These are phyloP conservation scores for Calycopis cecrops DNA, from an alignment of 1,140 invertebrate genomes.

Conservation along the genomic window DNA sequence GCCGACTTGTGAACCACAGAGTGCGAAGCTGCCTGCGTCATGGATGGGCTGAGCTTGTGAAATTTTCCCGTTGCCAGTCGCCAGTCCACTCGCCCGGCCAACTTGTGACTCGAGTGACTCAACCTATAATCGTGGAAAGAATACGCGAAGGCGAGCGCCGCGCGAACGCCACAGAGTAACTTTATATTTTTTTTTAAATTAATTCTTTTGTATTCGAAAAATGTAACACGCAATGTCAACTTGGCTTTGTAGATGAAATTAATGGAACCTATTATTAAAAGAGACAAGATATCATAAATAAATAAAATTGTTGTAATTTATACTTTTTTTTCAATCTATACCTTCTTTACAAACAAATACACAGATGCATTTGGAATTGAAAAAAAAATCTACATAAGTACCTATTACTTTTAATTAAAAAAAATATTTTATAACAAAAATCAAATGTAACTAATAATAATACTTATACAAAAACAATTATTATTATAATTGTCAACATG, in stretches of 20 bases:
- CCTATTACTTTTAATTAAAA: too few relatives aligned
- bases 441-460: not conserved
- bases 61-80: slow-evolving; percentile 36
- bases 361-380: too few relatives aligned
- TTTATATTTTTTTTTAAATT: slow-evolving; percentile 11
- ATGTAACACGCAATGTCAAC: not conserved
- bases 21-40: slow-evolving; percentile 33
- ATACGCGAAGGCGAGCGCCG: slow-evolving; percentile 33
- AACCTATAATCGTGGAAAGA: slow-evolving; percentile 34
- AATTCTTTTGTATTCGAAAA: slow-evolving; percentile 6
- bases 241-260: too few relatives aligned
- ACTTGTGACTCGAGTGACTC: slow-evolving; percentile 29
- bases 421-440: not conserved
- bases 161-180: slow-evolving; percentile 34
- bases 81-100: slow-evolving; percentile 21
- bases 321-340: too few relatives aligned
- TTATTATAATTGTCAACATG: too few relatives aligned
- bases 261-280: too few relatives aligned
- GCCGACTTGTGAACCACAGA: too few relatives aligned
- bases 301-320: too few relatives aligned
- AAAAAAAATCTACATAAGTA: too few relatives aligned
- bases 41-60: slow-evolving; percentile 42
- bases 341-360: too few relatives aligned
- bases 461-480: too few relatives aligned
- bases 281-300: too few relatives aligned